Conservation (phyloP, 2,113 vertebrate species). For the Eolophus roseicapilla region DNA sequence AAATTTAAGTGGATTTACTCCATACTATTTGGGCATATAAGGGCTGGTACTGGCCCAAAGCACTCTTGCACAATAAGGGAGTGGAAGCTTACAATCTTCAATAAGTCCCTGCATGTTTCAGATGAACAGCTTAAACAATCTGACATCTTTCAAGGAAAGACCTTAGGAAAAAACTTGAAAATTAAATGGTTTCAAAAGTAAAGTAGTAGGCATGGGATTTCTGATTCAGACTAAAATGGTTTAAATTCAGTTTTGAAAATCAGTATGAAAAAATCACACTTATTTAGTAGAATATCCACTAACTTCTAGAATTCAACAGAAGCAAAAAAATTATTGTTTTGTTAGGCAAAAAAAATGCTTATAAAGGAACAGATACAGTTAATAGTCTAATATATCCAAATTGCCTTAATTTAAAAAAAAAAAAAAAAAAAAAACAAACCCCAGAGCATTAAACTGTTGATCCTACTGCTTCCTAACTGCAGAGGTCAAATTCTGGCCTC, state of each 20-base stretch:
- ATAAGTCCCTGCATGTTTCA: neutral
- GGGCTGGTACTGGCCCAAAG: neutral
- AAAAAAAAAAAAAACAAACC: neutral
- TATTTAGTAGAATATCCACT: neutral
- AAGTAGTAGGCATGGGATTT: neutral
- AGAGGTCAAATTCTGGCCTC: neutral
- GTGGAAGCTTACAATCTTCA: neutral
- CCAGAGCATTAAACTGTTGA: neutral
- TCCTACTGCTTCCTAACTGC: neutral
- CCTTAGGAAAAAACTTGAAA: neutral
- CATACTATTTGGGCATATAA: neutral
- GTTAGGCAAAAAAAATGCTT: neutral
- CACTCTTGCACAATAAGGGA: neutral
- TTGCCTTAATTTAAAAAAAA: neutral
- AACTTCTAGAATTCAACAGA: neutral
- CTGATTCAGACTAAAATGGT: neutral
- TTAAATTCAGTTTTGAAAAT: neutral
- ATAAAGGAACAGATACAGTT: neutral
- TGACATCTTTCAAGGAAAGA: neutral
- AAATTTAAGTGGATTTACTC: neutral
- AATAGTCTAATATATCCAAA: neutral
- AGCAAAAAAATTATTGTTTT: neutral
- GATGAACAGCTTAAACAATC: neutral
- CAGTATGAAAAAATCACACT: neutral
- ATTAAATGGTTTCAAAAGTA: neutral